phyloP scores from a whole-genome alignment of 2,113 vertebrate genomes.

The Phalacrocorax pelagicus region DNA sequence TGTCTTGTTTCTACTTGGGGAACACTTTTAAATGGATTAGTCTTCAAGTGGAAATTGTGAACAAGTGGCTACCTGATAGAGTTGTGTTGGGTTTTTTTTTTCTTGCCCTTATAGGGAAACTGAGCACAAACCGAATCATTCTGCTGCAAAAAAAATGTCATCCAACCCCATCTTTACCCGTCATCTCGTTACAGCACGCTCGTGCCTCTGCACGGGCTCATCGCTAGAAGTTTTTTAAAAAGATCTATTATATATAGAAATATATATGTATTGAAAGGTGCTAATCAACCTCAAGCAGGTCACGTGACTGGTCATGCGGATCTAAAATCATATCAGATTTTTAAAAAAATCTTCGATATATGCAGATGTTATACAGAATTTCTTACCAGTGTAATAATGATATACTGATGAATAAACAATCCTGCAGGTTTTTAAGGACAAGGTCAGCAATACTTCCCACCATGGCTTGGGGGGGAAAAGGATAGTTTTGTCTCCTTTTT shows the following conservation, averaged over 20 bases:
- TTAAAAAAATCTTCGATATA: conserved; percentile 93
- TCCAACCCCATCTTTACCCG: conserved; percentile 66
- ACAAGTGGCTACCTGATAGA: conserved; percentile 68
- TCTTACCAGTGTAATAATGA: conserved; percentile 94
- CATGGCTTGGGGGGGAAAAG: conserved; percentile 89
- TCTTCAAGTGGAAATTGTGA: conserved; percentile 65
- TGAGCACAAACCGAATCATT: conserved; percentile 93
- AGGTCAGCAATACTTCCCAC: conserved; percentile 90
- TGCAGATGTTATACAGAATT: conserved; percentile 99
- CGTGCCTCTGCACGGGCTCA: conserved; percentile 83
- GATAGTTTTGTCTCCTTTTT: conserved; percentile 84
- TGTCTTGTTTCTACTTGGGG: conserved; percentile 64
- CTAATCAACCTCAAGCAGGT: conserved; percentile 97
- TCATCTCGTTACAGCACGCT: conserved; percentile 85
- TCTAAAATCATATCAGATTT: conserved; percentile 98
- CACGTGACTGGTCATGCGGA: conserved; percentile 99
- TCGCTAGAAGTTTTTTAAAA: conserved; percentile 77
- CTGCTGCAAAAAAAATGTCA: conserved; percentile 87
- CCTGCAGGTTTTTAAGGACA: conserved; percentile 98
- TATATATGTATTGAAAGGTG: conserved; percentile 92
- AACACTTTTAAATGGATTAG: conserved; percentile 48
- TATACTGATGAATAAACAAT: conserved; percentile 84
- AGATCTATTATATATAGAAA: conserved; percentile 84
- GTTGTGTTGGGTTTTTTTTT: conserved; percentile 50
- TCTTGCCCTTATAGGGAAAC: conserved; percentile 80